Evolutionary conservation across 2,113 vertebrate species (phyloP), one percentile per base, ranked within the genome.

Genomic region (Siphamia tubifer): DNA sequence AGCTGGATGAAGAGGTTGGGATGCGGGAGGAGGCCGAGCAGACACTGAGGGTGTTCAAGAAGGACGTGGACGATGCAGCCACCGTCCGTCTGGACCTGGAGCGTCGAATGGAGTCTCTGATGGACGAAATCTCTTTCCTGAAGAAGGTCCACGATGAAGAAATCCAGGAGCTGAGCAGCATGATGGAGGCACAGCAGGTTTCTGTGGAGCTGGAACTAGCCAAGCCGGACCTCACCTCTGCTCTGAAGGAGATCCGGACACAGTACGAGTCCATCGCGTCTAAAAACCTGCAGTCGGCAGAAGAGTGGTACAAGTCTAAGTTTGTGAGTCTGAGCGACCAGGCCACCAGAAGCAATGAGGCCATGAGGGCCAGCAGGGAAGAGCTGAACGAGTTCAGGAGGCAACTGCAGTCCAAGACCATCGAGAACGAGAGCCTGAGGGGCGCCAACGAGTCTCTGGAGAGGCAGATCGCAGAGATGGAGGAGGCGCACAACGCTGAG

Each of bases 361-460:
- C 95, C 47, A 93, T 96, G 79, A 91, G 94, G 1, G 94, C 93
- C 76, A 93, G 91, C 85, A 92, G 94, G 47, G 92, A 96, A 73
- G 96, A 98, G 89, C 91, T 95, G 77, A 93, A 91, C 6, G 95
- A 97, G 69, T 95, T 93, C 91, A 92, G 96, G 70, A 93, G 96
- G 56, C 95, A 95, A 88, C 92, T 98, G 1, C 96, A 96, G 87
- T 92, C 93, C n/a, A 95, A 94, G 56, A 95, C 93, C 67, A 92
- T 95, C 1, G 95, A 97, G 85, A 93, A 93, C 4, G 95, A 98
- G 80, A 94, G 94, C 23, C 88, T 96, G 53, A 90, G 94, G 47
- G 94, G 96, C 0, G 92, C 94, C 83, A 95, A 94, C 9, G 94
- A 97, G 79, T 94, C 95, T 31, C 83, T 97, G 87, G 96, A 98